Evolutionary conservation across 2,797 vertebrate species (phyloP).

Genomic region (Poliocrania exsul): DNA sequence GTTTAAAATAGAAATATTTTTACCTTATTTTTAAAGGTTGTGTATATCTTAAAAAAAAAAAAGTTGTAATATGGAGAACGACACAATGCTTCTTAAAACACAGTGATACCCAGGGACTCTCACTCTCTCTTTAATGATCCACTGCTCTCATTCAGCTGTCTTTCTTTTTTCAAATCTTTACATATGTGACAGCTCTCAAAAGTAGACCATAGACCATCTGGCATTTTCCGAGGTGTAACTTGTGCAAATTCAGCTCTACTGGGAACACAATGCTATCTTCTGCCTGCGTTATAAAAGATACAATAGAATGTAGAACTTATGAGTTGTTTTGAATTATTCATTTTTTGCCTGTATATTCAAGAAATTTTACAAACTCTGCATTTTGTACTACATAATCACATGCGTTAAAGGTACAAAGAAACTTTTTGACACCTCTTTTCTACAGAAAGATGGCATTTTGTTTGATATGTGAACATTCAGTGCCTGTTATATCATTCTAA

Average conservation of each 20-base stretch:
- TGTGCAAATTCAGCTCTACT: constrained; percentile 96
- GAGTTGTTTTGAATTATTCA: constrained; percentile 98
- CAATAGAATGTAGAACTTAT: constrained; percentile 86
- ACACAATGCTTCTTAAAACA: constrained; percentile 82
- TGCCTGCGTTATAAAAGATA: constrained; percentile 90
- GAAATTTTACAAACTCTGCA: constrained; percentile 86
- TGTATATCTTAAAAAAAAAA: constrained; percentile 66
- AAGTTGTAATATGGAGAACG: constrained; percentile 66
- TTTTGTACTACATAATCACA: constrained; percentile 85
- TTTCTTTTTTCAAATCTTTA: constrained; percentile 84
- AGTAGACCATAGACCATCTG: constrained; percentile 92
- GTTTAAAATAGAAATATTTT: constrained; percentile 73
- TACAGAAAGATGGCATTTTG: constrained; percentile 84
- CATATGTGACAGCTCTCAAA: constrained; percentile 88
- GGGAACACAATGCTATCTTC: constrained; percentile 89
- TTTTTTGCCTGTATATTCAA: constrained; percentile 89
- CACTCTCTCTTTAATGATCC: constrained; percentile 82
- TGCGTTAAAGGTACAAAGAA: constrained; percentile 82
- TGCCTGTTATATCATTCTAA: constrained; percentile 83
- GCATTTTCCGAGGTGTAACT: constrained; percentile 90
- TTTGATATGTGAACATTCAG: constrained; percentile 84
- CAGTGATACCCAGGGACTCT: constrained; percentile 80
- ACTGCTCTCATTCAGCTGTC: constrained; percentile 82
- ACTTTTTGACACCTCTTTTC: constrained; percentile 87
- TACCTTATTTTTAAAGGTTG: constrained; percentile 73